Evolutionary conservation across 2,797 vertebrate genomes (phyloP), one percentile per base, ranked within the genome.

Genomic region (Lacerta bilineata): DNA sequence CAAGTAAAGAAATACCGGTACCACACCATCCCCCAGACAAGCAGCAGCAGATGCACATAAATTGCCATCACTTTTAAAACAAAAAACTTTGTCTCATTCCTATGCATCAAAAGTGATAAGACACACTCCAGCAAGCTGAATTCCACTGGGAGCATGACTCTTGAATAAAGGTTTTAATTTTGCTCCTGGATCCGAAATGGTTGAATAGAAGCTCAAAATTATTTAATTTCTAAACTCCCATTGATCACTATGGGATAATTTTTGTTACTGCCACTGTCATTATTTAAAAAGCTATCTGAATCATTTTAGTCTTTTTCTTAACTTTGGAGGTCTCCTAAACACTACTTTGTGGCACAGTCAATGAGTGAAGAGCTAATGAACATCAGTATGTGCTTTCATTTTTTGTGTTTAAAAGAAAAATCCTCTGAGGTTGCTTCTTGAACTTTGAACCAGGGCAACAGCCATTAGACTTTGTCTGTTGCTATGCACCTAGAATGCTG

Each of bases 401-500:
- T 80, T 46, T 87, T 71, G 59, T 29, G 59, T 29, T 39, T 75
- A 33, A 61, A 15, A 74, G 9, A 33, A 55, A 81, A 69, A 6
- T 43, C 29, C 25, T 76, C 17, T 33, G 84, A 86, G 59, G 59
- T 64, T n/a, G 18, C 27, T 75, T 75, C 83, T 86, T 89, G 78
- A 76, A 81, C 88, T 75, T 81, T 82, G 61, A 68, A 59, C 83
- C 36, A 68, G 78, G 33, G 83, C 59, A 68, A 1, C 80, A 39
- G 61, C 41, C 72, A 17, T 18, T 18, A 82, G 84, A 69, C 78
- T 11, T 4, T n/a, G 59, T 76, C 33, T 86, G 88, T 85, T 85
- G 83, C 83, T 85, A 81, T 2, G 71, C 41, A 27, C 36, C 71
- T 76, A 81, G 79, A 89, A 86, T 86, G 84, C 88, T 82, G 84